These are phyloP conservation scores for Luffia ferchaultella DNA, from an alignment of 2,888 invertebrate species.

Conservation along the genomic window DNA sequence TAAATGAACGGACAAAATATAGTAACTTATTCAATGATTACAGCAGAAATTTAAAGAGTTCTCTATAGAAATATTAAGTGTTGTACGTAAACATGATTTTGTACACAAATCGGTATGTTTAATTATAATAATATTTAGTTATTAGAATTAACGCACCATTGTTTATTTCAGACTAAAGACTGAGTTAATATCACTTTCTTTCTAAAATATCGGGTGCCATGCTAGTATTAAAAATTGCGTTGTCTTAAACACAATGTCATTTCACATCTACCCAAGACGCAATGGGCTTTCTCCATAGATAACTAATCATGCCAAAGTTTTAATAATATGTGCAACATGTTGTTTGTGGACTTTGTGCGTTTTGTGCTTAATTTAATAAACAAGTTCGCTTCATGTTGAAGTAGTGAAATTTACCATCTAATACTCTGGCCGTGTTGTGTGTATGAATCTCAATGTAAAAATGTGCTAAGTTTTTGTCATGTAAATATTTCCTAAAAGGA, in stretches of 20 bases:
- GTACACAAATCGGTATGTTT: too few species aligned
- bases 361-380: not conserved
- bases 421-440: not conserved
- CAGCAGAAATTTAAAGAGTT: too few species aligned
- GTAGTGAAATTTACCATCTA: not conserved
- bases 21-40: too few species aligned
- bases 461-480: not conserved
- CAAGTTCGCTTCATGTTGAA: too few species aligned
- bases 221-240: conserved; percentile 46
- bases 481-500: not conserved
- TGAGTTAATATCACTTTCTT: conserved; percentile 38
- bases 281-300: too few species aligned
- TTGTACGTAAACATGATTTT: too few species aligned
- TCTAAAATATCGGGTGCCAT: conserved; percentile 59
- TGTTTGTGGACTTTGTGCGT: not conserved
- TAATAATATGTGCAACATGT: not conserved
- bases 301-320: not conserved
- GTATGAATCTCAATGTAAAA: not conserved
- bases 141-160: not conserved
- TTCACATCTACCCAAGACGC: too few species aligned
- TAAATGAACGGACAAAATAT: too few species aligned
- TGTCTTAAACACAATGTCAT: too few species aligned
- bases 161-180: conserved; percentile 33
- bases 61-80: too few species aligned
- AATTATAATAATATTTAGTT: too few species aligned